phyloP scores from a whole-genome alignment of 2,797 vertebrate genomes.

The Pseudochaenichthys georgianus region DNA sequence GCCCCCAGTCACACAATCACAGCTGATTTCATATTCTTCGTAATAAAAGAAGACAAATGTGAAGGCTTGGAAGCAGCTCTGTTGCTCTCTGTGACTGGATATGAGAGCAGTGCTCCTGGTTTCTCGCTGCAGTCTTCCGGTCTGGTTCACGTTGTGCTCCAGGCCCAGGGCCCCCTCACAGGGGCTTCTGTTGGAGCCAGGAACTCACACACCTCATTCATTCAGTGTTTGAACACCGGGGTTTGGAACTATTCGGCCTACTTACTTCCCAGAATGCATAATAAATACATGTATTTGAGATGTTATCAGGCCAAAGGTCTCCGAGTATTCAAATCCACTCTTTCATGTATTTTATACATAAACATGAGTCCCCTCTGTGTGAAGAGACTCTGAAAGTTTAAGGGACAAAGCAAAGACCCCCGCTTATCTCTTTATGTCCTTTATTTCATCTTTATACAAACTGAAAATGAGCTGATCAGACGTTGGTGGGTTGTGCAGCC shows the following conservation, averaged over 20 bases:
- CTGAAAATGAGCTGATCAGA: no score
- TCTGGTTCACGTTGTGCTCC: background rate
- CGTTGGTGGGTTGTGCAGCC: no score
- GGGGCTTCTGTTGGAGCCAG: conserved; percentile 32
- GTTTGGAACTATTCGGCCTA: background rate
- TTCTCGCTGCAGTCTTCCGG: background rate
- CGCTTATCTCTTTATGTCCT: no score
- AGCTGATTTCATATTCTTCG: background rate
- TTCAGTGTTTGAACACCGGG: conserved; percentile 22
- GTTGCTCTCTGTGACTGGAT: background rate
- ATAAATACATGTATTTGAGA: background rate
- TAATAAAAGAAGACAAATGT: background rate
- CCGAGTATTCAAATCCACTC: no score
- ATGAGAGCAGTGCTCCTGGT: background rate
- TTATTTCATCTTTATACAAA: no score
- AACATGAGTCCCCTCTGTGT: no score
- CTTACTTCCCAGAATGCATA: background rate
- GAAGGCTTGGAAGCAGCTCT: background rate
- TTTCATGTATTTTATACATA: no score
- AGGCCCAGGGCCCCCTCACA: conserved; percentile 4
- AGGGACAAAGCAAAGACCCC: no score
- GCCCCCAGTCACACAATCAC: no score
- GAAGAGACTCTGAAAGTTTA: no score
- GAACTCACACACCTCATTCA: conserved; percentile 28
- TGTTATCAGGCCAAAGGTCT: no score